phyloP scores from a whole-genome alignment of 2,113 vertebrate species.

The Orycteropus afer region DNA sequence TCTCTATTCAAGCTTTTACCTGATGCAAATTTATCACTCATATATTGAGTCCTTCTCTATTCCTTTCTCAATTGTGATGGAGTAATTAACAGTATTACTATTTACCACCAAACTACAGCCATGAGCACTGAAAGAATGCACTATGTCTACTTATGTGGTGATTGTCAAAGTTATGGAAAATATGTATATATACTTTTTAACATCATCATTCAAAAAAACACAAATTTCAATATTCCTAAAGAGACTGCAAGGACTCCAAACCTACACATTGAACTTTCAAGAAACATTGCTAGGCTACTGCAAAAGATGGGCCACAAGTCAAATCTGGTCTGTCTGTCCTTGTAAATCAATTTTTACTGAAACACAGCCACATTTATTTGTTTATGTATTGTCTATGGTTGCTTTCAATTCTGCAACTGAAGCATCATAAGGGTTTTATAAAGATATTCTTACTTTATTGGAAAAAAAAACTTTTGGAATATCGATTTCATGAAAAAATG shows the following conservation, averaged over 20 bases:
- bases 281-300: not conserved
- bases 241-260: not conserved
- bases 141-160: not conserved
- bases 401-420: too few relatives aligned
- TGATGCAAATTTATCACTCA: not conserved
- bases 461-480: not conserved
- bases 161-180: not conserved
- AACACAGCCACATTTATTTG: too few relatives aligned
- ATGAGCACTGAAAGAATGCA: not conserved
- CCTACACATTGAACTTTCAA: not conserved
- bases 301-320: not conserved
- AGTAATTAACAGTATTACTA: not conserved
- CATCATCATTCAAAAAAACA: not conserved
- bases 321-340: not conserved
- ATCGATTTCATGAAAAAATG: conserved; percentile 7
- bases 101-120: not conserved
- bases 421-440: not conserved
- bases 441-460: not conserved
- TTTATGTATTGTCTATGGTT: not conserved
- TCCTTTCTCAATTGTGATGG: not conserved
- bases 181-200: not conserved
- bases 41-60: not conserved
- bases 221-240: not conserved
- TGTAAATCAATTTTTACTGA: not conserved
- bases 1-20: not conserved